These are phyloP conservation scores for Clavelina lepadiformis DNA, from an alignment of 23 tunicate species.

Conservation along the genomic window DNA sequence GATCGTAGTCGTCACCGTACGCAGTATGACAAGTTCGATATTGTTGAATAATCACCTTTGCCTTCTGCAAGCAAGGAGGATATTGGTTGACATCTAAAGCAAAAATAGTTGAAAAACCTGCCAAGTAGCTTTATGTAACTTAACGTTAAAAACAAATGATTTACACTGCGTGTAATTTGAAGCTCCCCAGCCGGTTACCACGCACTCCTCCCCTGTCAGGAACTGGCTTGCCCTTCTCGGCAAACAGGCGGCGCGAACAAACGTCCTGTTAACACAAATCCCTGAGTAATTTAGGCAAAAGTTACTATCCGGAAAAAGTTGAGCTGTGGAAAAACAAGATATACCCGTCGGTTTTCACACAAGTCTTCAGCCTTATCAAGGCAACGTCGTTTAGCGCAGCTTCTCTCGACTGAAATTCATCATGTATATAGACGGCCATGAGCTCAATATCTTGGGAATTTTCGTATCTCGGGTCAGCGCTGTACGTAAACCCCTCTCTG, in stretches of 20 bases:
- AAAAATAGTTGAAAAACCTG: no score
- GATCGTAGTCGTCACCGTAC: no score
- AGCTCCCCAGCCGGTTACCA: slow-evolving; percentile 26
- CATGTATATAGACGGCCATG: slow-evolving; percentile 1
- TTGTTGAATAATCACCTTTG: no score
- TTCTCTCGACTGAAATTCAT: neutral
- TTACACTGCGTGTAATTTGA: slow-evolving; percentile 12
- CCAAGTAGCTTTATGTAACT: no score
- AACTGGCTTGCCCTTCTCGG: neutral
- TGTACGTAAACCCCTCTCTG: neutral
- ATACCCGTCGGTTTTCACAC: neutral
- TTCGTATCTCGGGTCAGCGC: neutral
- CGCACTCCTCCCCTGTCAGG: neutral
- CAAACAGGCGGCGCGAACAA: slow-evolving; percentile 18
- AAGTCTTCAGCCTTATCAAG: slow-evolving; percentile 2
- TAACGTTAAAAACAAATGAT: neutral
- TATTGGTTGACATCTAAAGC: no score
- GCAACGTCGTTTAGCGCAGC: slow-evolving; percentile 16
- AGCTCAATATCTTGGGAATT: slow-evolving; percentile 13
- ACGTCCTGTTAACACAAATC: neutral
- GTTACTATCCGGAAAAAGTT: neutral
- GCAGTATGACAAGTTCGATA: no score
- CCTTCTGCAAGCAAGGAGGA: no score
- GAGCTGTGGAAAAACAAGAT: neutral
- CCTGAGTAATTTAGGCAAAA: neutral